phyloP scores from a whole-genome alignment of 2,888 invertebrate genomes.

The Cantharis rufa region DNA sequence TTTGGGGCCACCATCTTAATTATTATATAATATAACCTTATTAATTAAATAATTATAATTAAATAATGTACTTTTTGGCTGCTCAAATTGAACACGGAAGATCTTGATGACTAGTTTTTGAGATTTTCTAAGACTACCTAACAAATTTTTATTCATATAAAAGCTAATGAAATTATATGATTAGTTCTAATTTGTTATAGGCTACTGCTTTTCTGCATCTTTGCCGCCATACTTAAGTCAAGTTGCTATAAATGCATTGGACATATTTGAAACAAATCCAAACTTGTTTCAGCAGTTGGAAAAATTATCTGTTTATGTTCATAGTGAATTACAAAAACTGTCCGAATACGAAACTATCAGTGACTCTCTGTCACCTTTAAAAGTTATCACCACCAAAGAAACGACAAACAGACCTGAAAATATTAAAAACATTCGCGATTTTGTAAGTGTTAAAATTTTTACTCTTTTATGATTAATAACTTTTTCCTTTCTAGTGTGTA shows the following conservation, averaged over 20 bases:
- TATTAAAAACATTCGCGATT: slow-evolving; percentile 38
- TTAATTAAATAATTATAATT: too few relatives aligned
- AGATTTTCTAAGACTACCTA: too few relatives aligned
- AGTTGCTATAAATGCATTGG: slow-evolving; percentile 79
- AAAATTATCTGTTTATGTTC: slow-evolving; percentile 62
- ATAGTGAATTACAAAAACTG: slow-evolving; percentile 57
- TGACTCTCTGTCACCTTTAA: slow-evolving; percentile 46
- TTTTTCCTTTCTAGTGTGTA: slow-evolving; percentile 36
- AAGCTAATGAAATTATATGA: too few relatives aligned
- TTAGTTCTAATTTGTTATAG: slow-evolving; percentile 47
- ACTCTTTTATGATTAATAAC: not conserved
- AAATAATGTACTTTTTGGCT: too few relatives aligned
- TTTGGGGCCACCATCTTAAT: too few relatives aligned
- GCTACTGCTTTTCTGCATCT: slow-evolving; percentile 97
- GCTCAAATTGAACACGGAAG: too few relatives aligned
- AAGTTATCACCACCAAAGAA: slow-evolving; percentile 31
- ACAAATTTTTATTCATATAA: too few relatives aligned
- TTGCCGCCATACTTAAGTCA: slow-evolving; percentile 88
- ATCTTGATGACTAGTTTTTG: too few relatives aligned
- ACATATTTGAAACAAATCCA: slow-evolving; percentile 71
- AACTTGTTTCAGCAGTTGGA: slow-evolving; percentile 66
- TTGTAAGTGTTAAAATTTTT: slow-evolving; percentile 18
- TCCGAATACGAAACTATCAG: slow-evolving; percentile 47
- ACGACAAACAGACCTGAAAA: slow-evolving; percentile 18
- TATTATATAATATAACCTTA: too few relatives aligned